Base-by-base conservation (phyloP, 92 coral and sea anemone species). In the Virgularia gustaviana region DNA sequence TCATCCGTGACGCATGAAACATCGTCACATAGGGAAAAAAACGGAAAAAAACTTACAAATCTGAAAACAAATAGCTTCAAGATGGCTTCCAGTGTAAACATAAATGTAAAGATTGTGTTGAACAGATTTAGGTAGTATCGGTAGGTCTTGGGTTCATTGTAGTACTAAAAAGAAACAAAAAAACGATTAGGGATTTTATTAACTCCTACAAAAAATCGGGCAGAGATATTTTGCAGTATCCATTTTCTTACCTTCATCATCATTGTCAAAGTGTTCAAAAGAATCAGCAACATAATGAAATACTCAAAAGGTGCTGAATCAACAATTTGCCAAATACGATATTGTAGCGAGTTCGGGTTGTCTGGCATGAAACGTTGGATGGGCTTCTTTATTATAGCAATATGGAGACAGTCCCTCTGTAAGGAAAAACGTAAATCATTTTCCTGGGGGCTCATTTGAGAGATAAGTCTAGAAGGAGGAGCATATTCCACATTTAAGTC, bases 331-430 rank as follows among this genome's bases (percentile, higher is more conserved):
- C 98, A 92, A 25, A 92, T 73, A 28, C 98, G 90, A 66, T 92
- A 92, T 33, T 89, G 98, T 63, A 85, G 78, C 9, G 98, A 87
- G 78, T 92, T 92, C 0, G 98, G 98, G 55, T 92, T 85, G 66
- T 89, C 95, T 1, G 98, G 98, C 98, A 92, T 92, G 66, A 92
- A 92, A 7, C 98, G 78, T 31, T 92, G 96, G 9, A 85, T 81
- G 1, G 98, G 98, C 64, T 92, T 92, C 35, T 96, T 96, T 37
- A 89, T 86, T 45, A 92, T 92, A 22, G 98, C 86, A 70, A 92
- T 89, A 54, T 92, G 98, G 12, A 92, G 79, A 76, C 98, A 92
- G 52, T 92, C 98, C 23, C 98, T 85, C 98, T 92, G 42, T 4
- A 72, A 41, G 68, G 35, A 29, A 19, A 22, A 65, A 74, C 30